phyloP scores from a whole-genome alignment of 2,888 invertebrate genomes.

The Lasioglossum malachurum region DNA sequence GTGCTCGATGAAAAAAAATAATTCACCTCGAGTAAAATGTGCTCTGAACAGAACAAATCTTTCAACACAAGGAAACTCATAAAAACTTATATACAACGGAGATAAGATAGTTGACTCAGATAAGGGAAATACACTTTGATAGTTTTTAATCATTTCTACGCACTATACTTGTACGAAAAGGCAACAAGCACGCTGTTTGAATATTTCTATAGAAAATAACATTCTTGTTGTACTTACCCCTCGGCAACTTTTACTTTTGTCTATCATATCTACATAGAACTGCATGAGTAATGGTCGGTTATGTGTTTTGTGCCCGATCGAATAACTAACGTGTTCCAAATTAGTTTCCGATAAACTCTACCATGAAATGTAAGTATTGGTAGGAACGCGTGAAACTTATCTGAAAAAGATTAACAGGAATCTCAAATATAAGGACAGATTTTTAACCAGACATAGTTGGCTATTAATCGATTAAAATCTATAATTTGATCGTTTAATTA shows the following conservation, averaged over 20 bases:
- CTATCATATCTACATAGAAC: constrained; percentile 77
- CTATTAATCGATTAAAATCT: neutral
- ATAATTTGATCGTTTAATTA: neutral
- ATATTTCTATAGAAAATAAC: neutral
- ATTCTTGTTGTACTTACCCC: constrained; percentile 76
- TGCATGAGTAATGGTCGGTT: constrained; percentile 34
- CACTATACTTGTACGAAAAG: constrained; percentile 12
- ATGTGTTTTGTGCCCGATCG: neutral
- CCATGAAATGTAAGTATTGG: neutral
- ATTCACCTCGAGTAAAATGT: neutral
- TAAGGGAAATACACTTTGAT: constrained; percentile 54
- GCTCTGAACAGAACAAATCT: constrained; percentile 12
- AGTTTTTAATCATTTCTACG: neutral
- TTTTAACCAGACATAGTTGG: neutral
- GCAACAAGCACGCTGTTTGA: constrained; percentile 18
- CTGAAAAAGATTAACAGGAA: constrained; percentile 35
- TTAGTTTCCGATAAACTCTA: neutral
- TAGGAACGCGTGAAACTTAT: constrained; percentile 3
- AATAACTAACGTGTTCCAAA: constrained; percentile 5
- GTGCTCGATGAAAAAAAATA: neutral
- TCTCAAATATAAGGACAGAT: neutral
- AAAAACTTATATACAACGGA: constrained; percentile 44
- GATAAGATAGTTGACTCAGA: constrained; percentile 70
- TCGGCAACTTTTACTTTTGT: constrained; percentile 82
- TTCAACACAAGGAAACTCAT: constrained; percentile 34